Evolutionary conservation across 2,797 vertebrate species (phyloP).

Genomic region (Buphagus erythrorhynchus): DNA sequence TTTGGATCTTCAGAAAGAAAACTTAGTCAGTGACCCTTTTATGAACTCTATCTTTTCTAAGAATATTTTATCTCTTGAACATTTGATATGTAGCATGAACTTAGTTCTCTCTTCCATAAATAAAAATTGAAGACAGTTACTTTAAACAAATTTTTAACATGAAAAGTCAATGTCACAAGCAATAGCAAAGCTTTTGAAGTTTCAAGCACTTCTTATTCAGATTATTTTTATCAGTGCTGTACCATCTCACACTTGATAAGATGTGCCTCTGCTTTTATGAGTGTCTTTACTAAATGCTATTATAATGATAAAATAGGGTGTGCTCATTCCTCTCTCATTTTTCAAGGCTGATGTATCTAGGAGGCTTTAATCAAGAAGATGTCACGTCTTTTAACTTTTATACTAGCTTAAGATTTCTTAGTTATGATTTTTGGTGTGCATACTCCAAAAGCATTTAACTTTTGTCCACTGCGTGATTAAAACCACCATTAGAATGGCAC

Average conservation of each 20-base stretch:
- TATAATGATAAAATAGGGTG: slow-evolving; percentile 26
- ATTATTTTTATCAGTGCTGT: slow-evolving; percentile 55
- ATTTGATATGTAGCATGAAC: slow-evolving; percentile 18
- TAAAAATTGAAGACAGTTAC: slow-evolving; percentile 47
- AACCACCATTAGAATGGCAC: background rate
- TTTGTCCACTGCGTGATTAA: slow-evolving; percentile 5
- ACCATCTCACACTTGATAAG: slow-evolving; percentile 34
- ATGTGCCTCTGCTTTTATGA: background rate
- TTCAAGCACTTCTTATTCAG: slow-evolving; percentile 44
- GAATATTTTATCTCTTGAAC: slow-evolving; percentile 5
- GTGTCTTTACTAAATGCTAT: slow-evolving; percentile 28
- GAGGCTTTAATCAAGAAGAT: slow-evolving; percentile 25
- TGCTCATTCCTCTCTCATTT: slow-evolving; percentile 14
- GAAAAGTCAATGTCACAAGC: slow-evolving; percentile 42
- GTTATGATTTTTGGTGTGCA: background rate
- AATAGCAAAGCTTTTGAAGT: slow-evolving; percentile 40
- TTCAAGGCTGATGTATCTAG: slow-evolving; percentile 10
- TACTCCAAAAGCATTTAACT: background rate
- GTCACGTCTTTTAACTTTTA: background rate
- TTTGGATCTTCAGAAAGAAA: slow-evolving; percentile 15
- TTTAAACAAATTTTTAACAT: slow-evolving; percentile 52
- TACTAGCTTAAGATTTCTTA: background rate
- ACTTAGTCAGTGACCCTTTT: slow-evolving; percentile 26
- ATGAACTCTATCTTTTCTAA: slow-evolving; percentile 30
- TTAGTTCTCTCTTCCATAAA: slow-evolving; percentile 36